Evolutionary conservation across 2,797 vertebrate genomes (phyloP).

Genomic region (Paguma larvata): DNA sequence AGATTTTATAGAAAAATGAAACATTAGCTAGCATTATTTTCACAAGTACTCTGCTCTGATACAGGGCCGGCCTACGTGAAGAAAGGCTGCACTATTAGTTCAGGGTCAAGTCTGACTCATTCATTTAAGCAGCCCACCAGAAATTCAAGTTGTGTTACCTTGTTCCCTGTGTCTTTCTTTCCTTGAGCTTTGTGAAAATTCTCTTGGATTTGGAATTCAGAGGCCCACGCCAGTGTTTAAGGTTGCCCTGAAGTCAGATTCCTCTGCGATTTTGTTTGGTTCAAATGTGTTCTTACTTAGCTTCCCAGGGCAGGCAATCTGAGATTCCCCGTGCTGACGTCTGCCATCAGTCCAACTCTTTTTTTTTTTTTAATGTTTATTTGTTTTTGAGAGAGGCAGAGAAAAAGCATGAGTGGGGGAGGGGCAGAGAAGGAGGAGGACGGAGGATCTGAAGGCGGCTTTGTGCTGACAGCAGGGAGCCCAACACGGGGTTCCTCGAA

Average conservation of each 20-base stretch:
- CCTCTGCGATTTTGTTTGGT: neutral
- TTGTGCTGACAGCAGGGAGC: no score
- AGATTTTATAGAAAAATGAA: neutral
- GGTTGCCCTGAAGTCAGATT: neutral
- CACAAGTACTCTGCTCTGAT: neutral
- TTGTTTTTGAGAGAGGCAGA: no score
- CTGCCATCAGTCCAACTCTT: neutral
- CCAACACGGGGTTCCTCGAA: no score
- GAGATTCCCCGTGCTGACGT: neutral
- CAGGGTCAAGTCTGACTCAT: neutral
- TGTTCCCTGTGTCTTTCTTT: neutral
- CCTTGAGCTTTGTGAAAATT: conserved; percentile 4
- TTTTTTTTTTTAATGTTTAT: neutral
- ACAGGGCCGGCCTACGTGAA: neutral
- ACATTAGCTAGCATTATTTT: neutral
- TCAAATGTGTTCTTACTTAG: neutral
- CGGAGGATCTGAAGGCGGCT: no score
- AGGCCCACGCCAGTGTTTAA: neutral
- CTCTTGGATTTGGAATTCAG: neutral
- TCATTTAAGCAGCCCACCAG: conserved; percentile 15
- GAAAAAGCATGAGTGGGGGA: no score
- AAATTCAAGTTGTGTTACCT: neutral
- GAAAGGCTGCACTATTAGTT: neutral
- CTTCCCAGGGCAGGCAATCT: neutral
- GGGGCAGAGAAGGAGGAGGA: no score